These are phyloP conservation scores for Caranx ignobilis DNA, from an alignment of 2,113 vertebrate genomes.

Conservation along the genomic window DNA sequence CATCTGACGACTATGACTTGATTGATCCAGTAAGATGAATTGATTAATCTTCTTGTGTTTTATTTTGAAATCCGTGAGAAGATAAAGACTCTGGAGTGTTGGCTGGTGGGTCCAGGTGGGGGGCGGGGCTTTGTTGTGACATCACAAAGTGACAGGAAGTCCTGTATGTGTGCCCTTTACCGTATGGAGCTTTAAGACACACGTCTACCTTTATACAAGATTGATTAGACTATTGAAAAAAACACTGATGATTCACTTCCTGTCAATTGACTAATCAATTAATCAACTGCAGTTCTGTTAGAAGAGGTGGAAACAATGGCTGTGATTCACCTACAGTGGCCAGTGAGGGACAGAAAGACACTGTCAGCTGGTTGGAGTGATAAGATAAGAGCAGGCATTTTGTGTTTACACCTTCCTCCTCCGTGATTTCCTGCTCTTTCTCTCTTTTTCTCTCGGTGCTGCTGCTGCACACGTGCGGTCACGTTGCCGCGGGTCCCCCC, in stretches of 20 bases:
- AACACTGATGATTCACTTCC: too few species aligned
- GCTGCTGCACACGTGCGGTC: not conserved
- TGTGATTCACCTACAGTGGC: not conserved
- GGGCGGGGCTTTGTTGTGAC: too few species aligned
- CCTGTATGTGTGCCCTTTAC: too few species aligned
- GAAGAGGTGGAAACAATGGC: not conserved
- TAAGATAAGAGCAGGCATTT: not conserved
- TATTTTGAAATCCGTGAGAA: too few species aligned
- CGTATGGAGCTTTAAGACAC: too few species aligned
- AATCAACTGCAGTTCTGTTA: too few species aligned
- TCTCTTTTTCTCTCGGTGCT: constrained; percentile 5
- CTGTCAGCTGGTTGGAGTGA: not conserved
- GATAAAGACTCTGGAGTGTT: too few species aligned
- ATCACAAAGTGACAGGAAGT: too few species aligned
- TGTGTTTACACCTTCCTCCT: not conserved
- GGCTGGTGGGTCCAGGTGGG: too few species aligned
- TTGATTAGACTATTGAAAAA: too few species aligned
- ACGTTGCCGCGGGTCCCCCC: constrained; percentile 30
- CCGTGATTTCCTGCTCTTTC: not conserved
- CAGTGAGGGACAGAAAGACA: constrained; percentile 1
- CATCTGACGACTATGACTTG: not conserved
- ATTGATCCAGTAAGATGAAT: not conserved
- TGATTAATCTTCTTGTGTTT: not conserved
- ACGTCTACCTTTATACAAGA: too few species aligned
- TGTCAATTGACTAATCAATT: too few species aligned